Evolutionary conservation across 2,797 vertebrate genomes (phyloP), one percentile per base, ranked within the genome.

Genomic region (Cossypha heuglini): DNA sequence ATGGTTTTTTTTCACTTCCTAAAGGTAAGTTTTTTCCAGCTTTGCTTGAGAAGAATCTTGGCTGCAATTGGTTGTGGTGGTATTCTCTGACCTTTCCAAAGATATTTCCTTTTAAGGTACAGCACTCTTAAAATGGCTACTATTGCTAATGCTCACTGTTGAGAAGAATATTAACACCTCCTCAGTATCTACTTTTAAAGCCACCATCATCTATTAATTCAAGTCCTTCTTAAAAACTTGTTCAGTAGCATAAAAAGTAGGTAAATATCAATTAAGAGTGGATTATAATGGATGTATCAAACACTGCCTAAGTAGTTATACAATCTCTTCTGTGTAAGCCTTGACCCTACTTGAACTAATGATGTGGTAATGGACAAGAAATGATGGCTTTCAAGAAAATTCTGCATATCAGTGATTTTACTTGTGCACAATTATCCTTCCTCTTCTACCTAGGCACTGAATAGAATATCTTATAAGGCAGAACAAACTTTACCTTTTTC

Each of bases 211-310:
- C 18, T 49, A 16, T 66, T 79, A 73, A 66, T 85, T 76, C 33
- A 82, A 73, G 5, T 37, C 46, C 35, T 81, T 72, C 83, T 79
- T 49, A 88, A 76, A 88, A 89, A 43, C 48, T 67, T 76, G 28
- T 40, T 85, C 55, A 73, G 38, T 62, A 79, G 7, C 5, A 13
- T 28, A 42, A 77, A 87, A 71, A 80, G 35, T 83, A 31, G 11
- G 40, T 77, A 94, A 91, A 91, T 95, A 95, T 63, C 75, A 88
- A 45, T 91, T 91, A 77, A 86, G 24, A 38, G 29, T 77, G 68
- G 43, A 67, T 93, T 84, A 76, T 73, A 88, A 57, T 1, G 9
- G 37, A 33, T 49, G 9, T 71, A 74, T 80, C 52, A 88, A 76
- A 72, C 45, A n/a, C 45, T 87, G 18, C 31, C 59, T 59, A 73